Evolutionary conservation across 1,140 invertebrate genomes (phyloP).

Genomic region (Brachionus calyciflorus): DNA sequence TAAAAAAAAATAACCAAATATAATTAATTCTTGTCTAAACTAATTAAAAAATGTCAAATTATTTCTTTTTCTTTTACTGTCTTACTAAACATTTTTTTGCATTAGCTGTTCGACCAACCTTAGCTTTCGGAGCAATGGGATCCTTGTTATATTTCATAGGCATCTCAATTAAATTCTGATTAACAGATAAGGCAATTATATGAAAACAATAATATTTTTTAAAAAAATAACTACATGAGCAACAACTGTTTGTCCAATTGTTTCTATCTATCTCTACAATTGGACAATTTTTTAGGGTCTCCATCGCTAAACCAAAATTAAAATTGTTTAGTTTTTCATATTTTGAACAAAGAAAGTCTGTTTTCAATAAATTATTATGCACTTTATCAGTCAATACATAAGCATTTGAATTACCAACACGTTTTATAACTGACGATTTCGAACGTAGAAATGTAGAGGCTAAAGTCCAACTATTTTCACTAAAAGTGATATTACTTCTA

Average conservation of each 20-base stretch:
- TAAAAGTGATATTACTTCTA: too few relatives aligned
- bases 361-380: not conserved
- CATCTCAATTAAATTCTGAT: slow-evolving; percentile 3
- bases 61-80: too few relatives aligned
- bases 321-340: not conserved
- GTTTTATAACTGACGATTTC: not conserved
- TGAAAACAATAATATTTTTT: not conserved
- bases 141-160: slow-evolving; percentile 1
- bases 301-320: not conserved
- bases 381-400: not conserved
- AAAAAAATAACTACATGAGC: not conserved
- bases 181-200: not conserved
- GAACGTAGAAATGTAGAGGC: not conserved
- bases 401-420: not conserved
- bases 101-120: not conserved
- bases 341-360: not conserved
- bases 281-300: not conserved
- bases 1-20: not conserved
- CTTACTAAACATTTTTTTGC: too few relatives aligned
- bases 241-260: not conserved
- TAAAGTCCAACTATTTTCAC: too few relatives aligned
- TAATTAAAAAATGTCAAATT: not conserved
- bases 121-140: slow-evolving; percentile 4
- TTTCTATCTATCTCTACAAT: not conserved
- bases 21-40: not conserved